Conservation (phyloP, 2,113 vertebrate species). For the Bufo gargarizans region DNA sequence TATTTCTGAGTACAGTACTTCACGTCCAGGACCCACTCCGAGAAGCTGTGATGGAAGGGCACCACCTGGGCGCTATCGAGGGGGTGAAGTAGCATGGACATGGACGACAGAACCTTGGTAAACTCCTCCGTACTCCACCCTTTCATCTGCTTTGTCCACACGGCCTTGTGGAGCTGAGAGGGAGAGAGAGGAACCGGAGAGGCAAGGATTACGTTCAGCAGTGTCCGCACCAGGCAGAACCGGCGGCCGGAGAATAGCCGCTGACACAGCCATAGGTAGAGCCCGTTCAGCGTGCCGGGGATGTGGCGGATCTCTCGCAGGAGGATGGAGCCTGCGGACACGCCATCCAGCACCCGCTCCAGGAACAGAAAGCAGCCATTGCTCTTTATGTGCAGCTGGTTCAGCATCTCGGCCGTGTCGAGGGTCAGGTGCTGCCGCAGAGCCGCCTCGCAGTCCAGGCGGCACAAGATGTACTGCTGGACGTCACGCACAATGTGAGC, state of each 20-base stretch:
- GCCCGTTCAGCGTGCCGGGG: conserved; percentile 79
- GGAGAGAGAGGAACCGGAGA: conserved; percentile 68
- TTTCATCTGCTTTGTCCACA: conserved; percentile 67
- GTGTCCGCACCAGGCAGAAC: conserved; percentile 70
- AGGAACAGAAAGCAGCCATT: conserved; percentile 82
- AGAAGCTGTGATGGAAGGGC: conserved; percentile 80
- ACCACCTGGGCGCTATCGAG: conserved; percentile 67
- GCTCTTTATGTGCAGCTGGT: conserved; percentile 83
- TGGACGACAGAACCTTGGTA: conserved; percentile 66
- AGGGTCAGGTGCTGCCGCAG: conserved; percentile 78
- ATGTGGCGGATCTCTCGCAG: conserved; percentile 79
- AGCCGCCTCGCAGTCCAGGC: conserved; percentile 73
- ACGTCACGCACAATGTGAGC: conserved; percentile 73
- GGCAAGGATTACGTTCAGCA: conserved; percentile 76
- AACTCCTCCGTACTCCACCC: conserved; percentile 69
- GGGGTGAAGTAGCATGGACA: conserved; percentile 67
- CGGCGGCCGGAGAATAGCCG: conserved; percentile 75
- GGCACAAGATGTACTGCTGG: conserved; percentile 81
- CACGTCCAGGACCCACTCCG: conserved; percentile 80
- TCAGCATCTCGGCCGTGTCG: conserved; percentile 79
- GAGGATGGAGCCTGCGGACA: conserved; percentile 70
- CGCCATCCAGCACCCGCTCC: conserved; percentile 78
- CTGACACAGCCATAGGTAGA: conserved; percentile 85
- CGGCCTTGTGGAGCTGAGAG: conserved; percentile 68
- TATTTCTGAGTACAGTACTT: conserved; percentile 83